Percentiles rank a stretch among this genome's conserved stretches.
Conservation (phyloP, 2,888 invertebrate species). For the Apamea monoglypha region DNA sequence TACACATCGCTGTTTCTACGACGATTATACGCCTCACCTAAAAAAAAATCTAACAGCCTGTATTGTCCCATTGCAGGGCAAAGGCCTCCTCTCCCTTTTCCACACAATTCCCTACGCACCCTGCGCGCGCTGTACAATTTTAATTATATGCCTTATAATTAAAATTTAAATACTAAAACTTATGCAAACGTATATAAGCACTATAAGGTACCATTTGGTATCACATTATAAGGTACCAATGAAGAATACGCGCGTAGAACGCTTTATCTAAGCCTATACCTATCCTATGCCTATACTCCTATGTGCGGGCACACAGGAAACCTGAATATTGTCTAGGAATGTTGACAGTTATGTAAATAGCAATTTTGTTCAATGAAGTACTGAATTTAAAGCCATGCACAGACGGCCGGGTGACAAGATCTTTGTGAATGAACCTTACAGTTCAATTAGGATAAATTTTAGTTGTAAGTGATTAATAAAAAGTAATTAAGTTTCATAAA, state of each 20-base stretch:
- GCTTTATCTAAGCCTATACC: background rate
- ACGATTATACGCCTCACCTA: background rate
- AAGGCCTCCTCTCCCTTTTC: too few relatives aligned
- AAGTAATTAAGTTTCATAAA: conserved; percentile 65
- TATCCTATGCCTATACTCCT: background rate
- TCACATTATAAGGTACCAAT: too few relatives aligned
- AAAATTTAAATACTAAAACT: background rate
- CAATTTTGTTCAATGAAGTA: conserved; percentile 35
- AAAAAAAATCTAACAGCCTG: too few relatives aligned
- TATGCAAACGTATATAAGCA: background rate
- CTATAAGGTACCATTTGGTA: too few relatives aligned
- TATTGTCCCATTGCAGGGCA: too few relatives aligned
- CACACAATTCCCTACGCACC: too few relatives aligned
- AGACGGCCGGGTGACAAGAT: conserved; percentile 54
- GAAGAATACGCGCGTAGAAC: background rate
- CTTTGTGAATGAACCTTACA: conserved; percentile 51
- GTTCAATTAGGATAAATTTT: conserved; percentile 65
- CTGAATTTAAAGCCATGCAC: conserved; percentile 45
- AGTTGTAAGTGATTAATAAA: conserved; percentile 70
- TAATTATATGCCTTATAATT: background rate
- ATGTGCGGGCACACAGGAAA: background rate
- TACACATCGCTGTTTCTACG: background rate
- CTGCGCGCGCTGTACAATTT: too few relatives aligned
- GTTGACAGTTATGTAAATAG: conserved; percentile 54
- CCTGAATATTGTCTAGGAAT: conserved; percentile 25